Evolutionary conservation across 1,140 invertebrate genomes (phyloP).

Genomic region (Rhopalosiphum padi): DNA sequence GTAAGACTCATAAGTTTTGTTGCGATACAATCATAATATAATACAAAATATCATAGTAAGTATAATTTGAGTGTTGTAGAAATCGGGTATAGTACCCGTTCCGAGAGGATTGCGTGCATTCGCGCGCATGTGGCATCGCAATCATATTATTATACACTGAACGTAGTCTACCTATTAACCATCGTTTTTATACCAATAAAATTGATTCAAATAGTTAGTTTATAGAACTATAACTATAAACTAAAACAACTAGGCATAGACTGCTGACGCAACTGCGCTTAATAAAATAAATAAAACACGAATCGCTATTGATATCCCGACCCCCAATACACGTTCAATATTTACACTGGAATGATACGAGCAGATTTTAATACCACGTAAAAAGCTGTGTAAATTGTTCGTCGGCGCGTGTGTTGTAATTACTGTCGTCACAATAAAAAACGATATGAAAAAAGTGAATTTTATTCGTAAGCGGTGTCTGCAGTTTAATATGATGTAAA

Average conservation of each 20-base stretch:
- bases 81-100: neutral
- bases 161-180: neutral
- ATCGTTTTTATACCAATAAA: neutral
- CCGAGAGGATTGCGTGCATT: neutral
- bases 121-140: neutral
- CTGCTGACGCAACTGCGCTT: neutral
- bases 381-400: conserved; percentile 9
- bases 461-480: neutral
- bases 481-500: too few species aligned
- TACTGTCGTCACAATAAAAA: neutral
- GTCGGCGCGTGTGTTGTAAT: neutral
- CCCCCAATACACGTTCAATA: neutral
- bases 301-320: neutral
- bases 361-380: neutral
- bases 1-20: neutral
- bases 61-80: neutral
- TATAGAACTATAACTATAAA: neutral
- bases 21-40: neutral
- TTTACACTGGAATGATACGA: neutral
- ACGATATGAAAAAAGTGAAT: neutral
- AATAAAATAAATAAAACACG: neutral
- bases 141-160: too few species aligned
- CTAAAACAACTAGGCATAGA: neutral
- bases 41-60: neutral
- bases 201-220: neutral